Evolutionary conservation across 1,140 invertebrate species (phyloP).

Genomic region (Microvelia longipes): DNA sequence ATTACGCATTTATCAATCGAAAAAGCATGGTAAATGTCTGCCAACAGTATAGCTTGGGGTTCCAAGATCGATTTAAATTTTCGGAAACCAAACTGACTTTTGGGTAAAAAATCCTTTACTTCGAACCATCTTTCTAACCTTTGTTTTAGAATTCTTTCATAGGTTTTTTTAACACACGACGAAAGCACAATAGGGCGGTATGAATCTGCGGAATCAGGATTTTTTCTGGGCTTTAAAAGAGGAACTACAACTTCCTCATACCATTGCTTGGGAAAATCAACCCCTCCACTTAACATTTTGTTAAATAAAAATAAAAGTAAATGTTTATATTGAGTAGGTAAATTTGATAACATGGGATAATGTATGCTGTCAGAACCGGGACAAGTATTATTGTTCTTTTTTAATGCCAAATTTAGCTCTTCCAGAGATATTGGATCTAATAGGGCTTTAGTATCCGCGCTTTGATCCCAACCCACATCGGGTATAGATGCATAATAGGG

Average conservation of each 20-base stretch:
- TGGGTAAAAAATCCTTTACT: background rate
- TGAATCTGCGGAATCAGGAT: background rate
- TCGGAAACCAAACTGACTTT: background rate
- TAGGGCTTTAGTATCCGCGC: no score
- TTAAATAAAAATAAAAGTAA: background rate
- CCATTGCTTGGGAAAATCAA: background rate
- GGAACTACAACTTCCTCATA: background rate
- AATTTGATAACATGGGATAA: background rate
- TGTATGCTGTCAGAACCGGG: background rate
- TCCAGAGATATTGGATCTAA: background rate
- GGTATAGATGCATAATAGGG: background rate
- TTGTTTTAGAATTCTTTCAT: background rate
- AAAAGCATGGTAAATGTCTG: background rate
- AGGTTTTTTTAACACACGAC: background rate
- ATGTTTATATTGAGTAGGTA: background rate
- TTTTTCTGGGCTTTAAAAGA: background rate
- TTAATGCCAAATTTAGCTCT: background rate
- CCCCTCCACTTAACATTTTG: background rate
- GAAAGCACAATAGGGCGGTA: background rate
- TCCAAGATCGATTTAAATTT: background rate
- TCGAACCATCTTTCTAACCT: background rate
- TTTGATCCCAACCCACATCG: no score
- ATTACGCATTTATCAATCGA: background rate
- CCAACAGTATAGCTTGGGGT: background rate
- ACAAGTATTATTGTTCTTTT: background rate